Percentiles rank a stretch among this genome's conserved stretches.
Evolutionary conservation across 2,113 vertebrate species (phyloP).

Genomic region (Alouatta palliata): DNA sequence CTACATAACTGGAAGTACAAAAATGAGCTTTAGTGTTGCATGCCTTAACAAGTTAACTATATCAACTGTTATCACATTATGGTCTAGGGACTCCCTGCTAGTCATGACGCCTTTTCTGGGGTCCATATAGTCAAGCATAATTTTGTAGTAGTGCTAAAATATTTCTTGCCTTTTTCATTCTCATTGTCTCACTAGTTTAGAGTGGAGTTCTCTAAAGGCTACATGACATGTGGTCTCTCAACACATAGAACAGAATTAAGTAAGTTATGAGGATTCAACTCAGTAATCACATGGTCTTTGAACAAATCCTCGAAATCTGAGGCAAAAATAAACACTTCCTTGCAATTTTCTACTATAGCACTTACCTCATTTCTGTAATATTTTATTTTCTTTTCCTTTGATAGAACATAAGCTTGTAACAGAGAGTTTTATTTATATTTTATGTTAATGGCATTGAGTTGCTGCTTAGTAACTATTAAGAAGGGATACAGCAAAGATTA

Average conservation of each 20-base stretch:
- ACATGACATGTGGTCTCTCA: not conserved
- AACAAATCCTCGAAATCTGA: not conserved
- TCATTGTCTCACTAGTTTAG: not conserved
- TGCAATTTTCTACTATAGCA: not conserved
- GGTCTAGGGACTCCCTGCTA: not conserved
- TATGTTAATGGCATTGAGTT: not conserved
- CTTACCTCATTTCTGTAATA: not conserved
- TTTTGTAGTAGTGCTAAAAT: not conserved
- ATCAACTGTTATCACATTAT: not conserved
- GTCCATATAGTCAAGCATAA: not conserved
- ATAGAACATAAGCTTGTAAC: not conserved
- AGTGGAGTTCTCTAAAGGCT: not conserved
- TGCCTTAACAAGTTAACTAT: not conserved
- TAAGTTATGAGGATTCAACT: not conserved
- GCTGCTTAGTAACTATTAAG: not conserved
- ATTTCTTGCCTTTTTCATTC: not conserved
- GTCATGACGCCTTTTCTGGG: not conserved
- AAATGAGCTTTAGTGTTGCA: not conserved
- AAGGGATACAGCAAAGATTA: not conserved
- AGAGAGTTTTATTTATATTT: not conserved
- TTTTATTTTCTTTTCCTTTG: not conserved
- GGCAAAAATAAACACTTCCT: not conserved
- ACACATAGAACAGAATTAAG: not conserved
- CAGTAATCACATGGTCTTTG: not conserved
- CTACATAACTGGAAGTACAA: not conserved